Base-by-base conservation (phyloP, 2,797 vertebrate genomes). In the Poecile montanus region DNA sequence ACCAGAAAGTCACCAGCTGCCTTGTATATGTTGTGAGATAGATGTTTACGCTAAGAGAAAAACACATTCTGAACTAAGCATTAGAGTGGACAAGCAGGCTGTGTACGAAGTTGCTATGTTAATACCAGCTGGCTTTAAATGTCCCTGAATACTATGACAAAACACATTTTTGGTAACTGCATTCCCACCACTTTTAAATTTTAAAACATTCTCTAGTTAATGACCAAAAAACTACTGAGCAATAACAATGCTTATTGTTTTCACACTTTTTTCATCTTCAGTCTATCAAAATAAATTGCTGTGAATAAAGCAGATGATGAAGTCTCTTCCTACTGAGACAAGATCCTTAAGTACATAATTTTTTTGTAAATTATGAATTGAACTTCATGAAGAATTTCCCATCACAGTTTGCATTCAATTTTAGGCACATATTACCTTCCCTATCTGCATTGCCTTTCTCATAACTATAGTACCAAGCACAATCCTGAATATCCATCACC, bases 221-320 rank as follows among this genome's bases (percentile, higher is more conserved):
- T 65, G 87, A 79, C n/a, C 14, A 79, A 91, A 85, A 89, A 72
- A 78, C 44, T 71, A 85, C 60, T 71, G 65, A 34, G 58, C 42
- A 92, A 16, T 85, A 89, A 87, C 47, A 85, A 93, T 70, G 50
- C 32, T 79, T 87, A 87, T 72, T 87, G 75, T 86, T 92, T 92
- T 68, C 72, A 72, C 48, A 60, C 40, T 66, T 71, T 88, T 95
- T 90, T 89, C 56, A 78, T 86, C 63, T 89, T 82, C 44, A 76
- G 22, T 66, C 58, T 66, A 89, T 45, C 36, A 85, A 84, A 94
- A 73, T 50, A 34, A 81, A 84, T 29, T 77, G 32, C 57, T 42
- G 61, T 11, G 8, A 82, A 62, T 70, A 91, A 84, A 83, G 2
- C 13, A 73, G 26, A 73, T 32, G 4, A 74, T 2, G 1, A 86